A percentile compares a stretch with the other conserved stretches of the same genome.
These are phyloP conservation scores for Pipra filicauda DNA, from an alignment of 2,113 vertebrate species.

Conservation along the genomic window DNA sequence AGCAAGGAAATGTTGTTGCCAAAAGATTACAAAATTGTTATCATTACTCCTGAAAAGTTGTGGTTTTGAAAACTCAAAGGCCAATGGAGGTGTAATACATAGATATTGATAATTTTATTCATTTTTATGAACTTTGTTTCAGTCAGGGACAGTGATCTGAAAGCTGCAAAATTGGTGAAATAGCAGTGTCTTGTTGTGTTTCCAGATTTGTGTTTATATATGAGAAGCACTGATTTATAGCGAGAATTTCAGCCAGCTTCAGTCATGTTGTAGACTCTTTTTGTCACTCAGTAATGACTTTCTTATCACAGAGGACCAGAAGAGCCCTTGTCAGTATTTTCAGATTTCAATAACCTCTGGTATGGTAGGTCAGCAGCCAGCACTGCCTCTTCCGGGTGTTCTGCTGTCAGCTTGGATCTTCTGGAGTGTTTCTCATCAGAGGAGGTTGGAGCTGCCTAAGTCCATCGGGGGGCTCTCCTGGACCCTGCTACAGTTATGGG, in stretches of 20 bases:
- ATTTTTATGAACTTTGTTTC: not conserved
- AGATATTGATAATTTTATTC: not conserved
- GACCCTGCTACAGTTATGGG: fast-evolving
- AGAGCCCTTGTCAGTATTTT: not conserved
- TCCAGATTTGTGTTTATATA: not conserved
- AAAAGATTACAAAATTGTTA: not conserved
- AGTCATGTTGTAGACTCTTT: not conserved
- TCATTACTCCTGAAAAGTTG: not conserved
- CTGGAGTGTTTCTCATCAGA: not conserved
- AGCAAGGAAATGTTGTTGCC: not conserved
- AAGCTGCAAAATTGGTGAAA: not conserved
- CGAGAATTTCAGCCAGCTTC: not conserved
- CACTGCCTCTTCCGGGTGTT: not conserved
- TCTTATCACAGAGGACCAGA: slow-evolving; percentile 42
- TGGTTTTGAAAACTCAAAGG: not conserved
- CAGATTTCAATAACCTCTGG: not conserved
- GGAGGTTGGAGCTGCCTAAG: not conserved
- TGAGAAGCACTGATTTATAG: not conserved
- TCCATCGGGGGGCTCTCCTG: not conserved
- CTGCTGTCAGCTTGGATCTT: not conserved
- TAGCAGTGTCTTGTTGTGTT: not conserved
- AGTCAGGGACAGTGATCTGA: not conserved
- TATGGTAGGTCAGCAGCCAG: not conserved
- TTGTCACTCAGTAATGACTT: slow-evolving; percentile 26
- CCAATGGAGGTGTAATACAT: fast-evolving